Percentiles rank a stretch among this genome's conserved stretches.
phyloP scores from a whole-genome alignment of 2,113 vertebrate genomes.

The Erythrocebus patas region DNA sequence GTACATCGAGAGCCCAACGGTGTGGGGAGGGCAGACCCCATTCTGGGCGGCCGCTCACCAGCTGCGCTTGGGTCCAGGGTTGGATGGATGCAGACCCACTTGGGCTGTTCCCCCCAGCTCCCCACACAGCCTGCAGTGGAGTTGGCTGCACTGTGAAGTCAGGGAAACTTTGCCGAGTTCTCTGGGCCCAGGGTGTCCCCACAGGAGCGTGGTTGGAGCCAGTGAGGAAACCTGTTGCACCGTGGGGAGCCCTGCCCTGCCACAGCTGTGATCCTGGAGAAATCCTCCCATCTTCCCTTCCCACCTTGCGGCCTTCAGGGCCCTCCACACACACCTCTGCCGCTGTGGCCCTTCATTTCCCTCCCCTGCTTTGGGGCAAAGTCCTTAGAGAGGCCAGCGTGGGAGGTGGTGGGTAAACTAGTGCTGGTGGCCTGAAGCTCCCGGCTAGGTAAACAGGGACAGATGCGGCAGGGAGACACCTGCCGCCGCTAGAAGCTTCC shows the following conservation, averaged over 20 bases:
- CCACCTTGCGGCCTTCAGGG: not conserved
- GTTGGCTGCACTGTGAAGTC: not conserved
- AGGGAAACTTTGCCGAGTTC: not conserved
- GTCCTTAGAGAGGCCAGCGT: not conserved
- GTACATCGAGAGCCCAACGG: conserved; percentile 73
- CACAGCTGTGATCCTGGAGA: fast-evolving
- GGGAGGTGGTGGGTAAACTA: not conserved
- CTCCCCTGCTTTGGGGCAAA: not conserved
- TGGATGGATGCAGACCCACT: too few relatives aligned
- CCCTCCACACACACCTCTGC: not conserved
- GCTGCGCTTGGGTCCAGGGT: not conserved
- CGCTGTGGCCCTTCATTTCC: not conserved
- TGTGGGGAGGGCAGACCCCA: fast-evolving
- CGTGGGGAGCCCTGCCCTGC: not conserved
- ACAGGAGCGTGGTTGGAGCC: not conserved
- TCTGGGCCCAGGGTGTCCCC: not conserved
- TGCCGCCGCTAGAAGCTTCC: fast-evolving
- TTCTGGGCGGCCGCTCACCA: not conserved
- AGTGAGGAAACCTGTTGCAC: not conserved
- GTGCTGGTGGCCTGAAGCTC: not conserved
- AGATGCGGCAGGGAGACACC: not conserved
- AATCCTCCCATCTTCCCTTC: fast-evolving
- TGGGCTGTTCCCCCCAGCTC: too few relatives aligned
- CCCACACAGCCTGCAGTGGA: fast-evolving
- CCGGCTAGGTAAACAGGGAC: not conserved